Percentiles rank a stretch among this genome's conserved stretches.
Evolutionary conservation across 2,113 vertebrate species (phyloP).

Genomic region (Glareola pratincola): DNA sequence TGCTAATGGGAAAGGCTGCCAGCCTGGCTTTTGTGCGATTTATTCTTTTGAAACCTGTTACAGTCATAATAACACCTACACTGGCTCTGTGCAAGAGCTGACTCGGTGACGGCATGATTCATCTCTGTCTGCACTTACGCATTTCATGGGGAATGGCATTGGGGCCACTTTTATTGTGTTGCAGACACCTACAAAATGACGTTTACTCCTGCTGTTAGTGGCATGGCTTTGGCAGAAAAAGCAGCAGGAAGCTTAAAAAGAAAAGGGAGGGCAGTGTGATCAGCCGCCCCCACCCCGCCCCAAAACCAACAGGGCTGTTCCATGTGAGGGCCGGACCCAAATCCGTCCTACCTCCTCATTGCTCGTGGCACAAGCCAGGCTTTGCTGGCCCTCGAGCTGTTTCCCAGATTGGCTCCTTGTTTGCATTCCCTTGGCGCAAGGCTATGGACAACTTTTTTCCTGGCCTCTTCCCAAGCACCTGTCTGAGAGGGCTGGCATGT

Average conservation of each 20-base stretch:
- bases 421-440: not conserved
- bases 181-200: conserved; percentile 17
- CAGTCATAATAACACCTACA: conserved; percentile 8
- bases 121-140: not conserved
- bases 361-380: rapidly evolving
- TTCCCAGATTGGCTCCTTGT: not conserved
- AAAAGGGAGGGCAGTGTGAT: not conserved
- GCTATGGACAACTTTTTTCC: not conserved
- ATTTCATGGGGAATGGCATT: not conserved
- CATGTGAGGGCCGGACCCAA: rapidly evolving
- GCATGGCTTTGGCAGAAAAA: not conserved
- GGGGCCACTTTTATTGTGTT: not conserved
- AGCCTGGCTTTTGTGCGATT: not conserved
- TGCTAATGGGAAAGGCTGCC: not conserved
- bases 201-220: not conserved
- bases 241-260: not conserved
- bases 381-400: not conserved
- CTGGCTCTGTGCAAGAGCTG: not conserved
- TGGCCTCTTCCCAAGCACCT: conserved; percentile 29
- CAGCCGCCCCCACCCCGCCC: not conserved
- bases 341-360: not conserved
- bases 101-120: not conserved
- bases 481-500: not conserved
- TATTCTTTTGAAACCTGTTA: not conserved
- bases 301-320: not conserved